These are phyloP conservation scores for Trissolcus brochymenae DNA, from an alignment of 2,888 invertebrate genomes.

Conservation along the genomic window DNA sequence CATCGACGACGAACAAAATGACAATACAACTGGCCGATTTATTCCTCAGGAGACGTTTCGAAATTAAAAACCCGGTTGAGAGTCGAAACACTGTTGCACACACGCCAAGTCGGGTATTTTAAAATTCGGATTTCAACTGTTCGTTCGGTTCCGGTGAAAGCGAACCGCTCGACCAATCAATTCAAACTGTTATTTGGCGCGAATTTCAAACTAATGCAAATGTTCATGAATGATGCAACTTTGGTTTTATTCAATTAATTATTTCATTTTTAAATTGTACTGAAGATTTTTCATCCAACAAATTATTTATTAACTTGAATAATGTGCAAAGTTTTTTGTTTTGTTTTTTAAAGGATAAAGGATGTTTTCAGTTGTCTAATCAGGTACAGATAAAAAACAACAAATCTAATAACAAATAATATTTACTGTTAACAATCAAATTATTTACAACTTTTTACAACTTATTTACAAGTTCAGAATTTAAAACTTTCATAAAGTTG, in stretches of 20 bases:
- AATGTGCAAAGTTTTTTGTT: no score
- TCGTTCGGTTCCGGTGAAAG: conserved; percentile 7
- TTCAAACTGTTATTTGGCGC: neutral
- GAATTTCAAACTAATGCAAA: neutral
- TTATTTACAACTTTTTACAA: no score
- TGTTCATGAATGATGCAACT: no score
- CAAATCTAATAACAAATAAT: no score
- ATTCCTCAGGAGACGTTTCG: neutral
- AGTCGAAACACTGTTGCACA: neutral
- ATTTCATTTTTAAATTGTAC: neutral
- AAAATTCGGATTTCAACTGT: conserved; percentile 19
- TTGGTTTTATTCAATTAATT: no score
- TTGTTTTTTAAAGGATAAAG: no score
- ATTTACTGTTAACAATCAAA: no score
- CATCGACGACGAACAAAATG: neutral
- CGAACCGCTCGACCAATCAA: conserved; percentile 14
- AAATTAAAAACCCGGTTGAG: conserved; percentile 8
- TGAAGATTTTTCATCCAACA: no score
- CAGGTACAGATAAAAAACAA: no score
- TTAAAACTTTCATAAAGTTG: conserved; percentile 84
- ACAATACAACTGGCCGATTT: neutral
- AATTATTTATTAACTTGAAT: no score
- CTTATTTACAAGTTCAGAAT: neutral
- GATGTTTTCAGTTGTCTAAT: no score
- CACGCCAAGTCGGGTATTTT: conserved; percentile 15